phyloP scores from a whole-genome alignment of 2,113 vertebrate species.

The Tretioscincus oriximinensis region DNA sequence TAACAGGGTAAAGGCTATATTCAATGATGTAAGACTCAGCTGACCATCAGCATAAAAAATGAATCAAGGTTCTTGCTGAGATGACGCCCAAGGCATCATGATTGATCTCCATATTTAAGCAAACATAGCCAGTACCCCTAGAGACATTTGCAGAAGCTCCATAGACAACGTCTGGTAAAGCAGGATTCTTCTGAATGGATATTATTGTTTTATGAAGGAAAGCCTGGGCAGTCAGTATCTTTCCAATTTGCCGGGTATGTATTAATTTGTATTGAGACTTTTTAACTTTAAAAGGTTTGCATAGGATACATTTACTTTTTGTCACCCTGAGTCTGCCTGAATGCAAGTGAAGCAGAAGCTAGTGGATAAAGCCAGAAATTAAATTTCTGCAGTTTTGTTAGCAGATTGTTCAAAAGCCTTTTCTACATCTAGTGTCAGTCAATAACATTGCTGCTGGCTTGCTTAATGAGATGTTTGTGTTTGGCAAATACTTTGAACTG shows the following conservation, averaged over 20 bases:
- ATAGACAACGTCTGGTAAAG: conserved; percentile 28
- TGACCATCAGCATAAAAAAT: conserved; percentile 21
- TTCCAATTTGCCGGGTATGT: not conserved
- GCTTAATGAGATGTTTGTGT: conserved; percentile 3
- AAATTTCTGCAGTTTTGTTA: conserved; percentile 29
- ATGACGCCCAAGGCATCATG: conserved; percentile 15
- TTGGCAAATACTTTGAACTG: conserved; percentile 3
- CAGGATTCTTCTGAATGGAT: conserved; percentile 34
- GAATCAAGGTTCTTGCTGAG: conserved; percentile 32
- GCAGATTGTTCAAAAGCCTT: not conserved
- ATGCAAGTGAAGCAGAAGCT: conserved; percentile 1
- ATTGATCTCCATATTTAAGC: conserved; percentile 35
- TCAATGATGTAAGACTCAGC: not conserved
- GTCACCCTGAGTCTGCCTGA: not conserved
- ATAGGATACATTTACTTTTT: conserved; percentile 33
- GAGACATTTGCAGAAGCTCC: not conserved
- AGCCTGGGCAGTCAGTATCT: not conserved
- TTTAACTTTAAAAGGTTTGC: conserved; percentile 27
- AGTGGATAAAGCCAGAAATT: conserved; percentile 19
- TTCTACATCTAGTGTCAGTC: conserved; percentile 4
- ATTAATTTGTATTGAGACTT: not conserved
- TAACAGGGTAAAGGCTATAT: conserved; percentile 28
- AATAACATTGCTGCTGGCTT: conserved; percentile 21
- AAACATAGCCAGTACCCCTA: conserved; percentile 18
- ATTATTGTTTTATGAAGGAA: conserved; percentile 38